These are phyloP conservation scores for Tachysurus vachellii DNA, from an alignment of 2,113 vertebrate species.

Conservation along the genomic window DNA sequence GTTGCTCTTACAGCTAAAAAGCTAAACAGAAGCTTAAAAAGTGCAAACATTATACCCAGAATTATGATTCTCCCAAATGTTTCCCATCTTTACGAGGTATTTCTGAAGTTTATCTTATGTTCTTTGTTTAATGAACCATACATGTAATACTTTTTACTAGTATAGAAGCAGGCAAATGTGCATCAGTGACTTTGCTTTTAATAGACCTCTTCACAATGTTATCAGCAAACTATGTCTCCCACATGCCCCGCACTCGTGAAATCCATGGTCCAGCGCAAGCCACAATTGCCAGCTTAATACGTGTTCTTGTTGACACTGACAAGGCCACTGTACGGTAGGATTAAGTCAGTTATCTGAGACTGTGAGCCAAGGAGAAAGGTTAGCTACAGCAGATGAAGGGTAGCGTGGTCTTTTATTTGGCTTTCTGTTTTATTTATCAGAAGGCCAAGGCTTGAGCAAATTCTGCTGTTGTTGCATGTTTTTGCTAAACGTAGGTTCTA, in stretches of 20 bases:
- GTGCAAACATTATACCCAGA: neutral
- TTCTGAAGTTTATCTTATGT: neutral
- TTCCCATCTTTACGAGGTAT: neutral
- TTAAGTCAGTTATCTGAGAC: constrained; percentile 46
- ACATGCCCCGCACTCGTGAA: constrained; percentile 29
- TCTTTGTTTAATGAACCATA: neutral
- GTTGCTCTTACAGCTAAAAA: constrained; percentile 5
- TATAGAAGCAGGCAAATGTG: neutral
- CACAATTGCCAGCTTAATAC: constrained; percentile 51
- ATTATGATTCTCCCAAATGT: neutral
- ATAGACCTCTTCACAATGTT: constrained; percentile 26
- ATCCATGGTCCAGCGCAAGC: constrained; percentile 21
- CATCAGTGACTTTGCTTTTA: constrained; percentile 21
- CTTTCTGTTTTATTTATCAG: neutral
- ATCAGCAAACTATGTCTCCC: constrained; percentile 20
- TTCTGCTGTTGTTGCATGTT: neutral
- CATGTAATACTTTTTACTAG: neutral
- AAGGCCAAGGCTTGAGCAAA: neutral
- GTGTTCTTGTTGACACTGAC: constrained; percentile 45
- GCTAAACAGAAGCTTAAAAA: constrained; percentile 22
- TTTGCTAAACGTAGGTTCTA: neutral
- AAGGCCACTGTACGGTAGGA: constrained; percentile 42
- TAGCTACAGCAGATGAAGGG: constrained; percentile 12
- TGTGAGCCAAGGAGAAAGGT: constrained; percentile 29
- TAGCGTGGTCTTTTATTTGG: neutral